Base-by-base conservation (phyloP, 2,113 vertebrate genomes). In the Bufo gargarizans region DNA sequence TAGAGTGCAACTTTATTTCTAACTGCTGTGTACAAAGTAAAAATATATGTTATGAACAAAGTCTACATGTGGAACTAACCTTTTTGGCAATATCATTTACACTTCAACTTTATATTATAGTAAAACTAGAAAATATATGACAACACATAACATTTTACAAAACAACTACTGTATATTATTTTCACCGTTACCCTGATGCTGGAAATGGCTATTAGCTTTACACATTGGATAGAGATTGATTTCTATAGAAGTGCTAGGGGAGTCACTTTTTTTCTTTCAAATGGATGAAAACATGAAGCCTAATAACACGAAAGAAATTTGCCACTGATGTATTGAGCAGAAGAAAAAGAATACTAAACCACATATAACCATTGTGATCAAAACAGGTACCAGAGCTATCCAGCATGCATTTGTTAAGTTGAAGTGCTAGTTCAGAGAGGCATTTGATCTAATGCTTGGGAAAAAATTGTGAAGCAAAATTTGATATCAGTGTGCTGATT, bases 371-470 rank as follows among this genome's bases (percentile, higher is more conserved):
- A 63, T 74, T 65, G 56, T 82, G 71, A 88, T 83, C 71, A 89
- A 84, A 89, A 89, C 47, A 78, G 17, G 10, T 77, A 61, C 76
- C 74, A 58, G 43, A 58, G 59, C 56, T 69, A 84, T 67, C 43
- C 87, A 77, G 69, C 12, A 47, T 12, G 50, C 76, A 76, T 83
- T 71, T 82, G 80, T 77, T 76, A 82, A 72, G 53, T 67, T 74
- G 76, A 87, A 87, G 86, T 87, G 65, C 53, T 81, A 81, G 50
- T 87, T 87, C 86, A 87, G 81, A 87, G 86, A 55, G 53, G 22
- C 22, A 71, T 87, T 87, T 87, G 86, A 87, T 87, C 63, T 87
- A 63, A 69, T 81, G 50, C 50, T 71, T 69, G 79, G 71, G 63
- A 12, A 81, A 79, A 86, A 72, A 81, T 20, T 45, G 14, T 9